Evolutionary conservation across 2,113 vertebrate genomes (phyloP), one percentile per base, ranked within the genome.

Genomic region (Leptodactylus fuscus): DNA sequence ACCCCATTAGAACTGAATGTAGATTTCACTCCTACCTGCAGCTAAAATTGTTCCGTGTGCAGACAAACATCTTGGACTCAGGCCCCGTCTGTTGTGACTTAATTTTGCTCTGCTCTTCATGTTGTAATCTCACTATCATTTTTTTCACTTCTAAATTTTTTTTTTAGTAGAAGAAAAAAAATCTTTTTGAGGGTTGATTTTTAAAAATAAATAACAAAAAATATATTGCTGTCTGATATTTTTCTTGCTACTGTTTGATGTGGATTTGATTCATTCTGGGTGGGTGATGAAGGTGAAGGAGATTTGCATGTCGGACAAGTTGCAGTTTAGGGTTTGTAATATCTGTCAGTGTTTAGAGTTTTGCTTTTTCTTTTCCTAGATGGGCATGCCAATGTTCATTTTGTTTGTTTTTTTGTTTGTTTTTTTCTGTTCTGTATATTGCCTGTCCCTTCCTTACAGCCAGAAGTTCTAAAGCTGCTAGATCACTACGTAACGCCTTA

Each of bases 371-470:
- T 96, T 94, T 96, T 91, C 91, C 94, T 98, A 97, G 97, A 98
- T 97, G 97, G 98, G 97, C 97, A 97, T 98, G 97, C 96, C 96
- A 97, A 97, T 98, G 97, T 97, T 99, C 97, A 99, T 95, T 94
- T 95, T 94, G 98, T 99, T 70, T 80, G 65, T 65, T 75, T 41
- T 83, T 94, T 67, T 48, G 73, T 84, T 77, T 51, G 6, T 71
- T 69, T 51, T 74, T 79, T 67, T 85, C 49, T 78, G 62, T 81
- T 99, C 96, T 98, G 97, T 99, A 98, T 98, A 99, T 99, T 94
- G 96, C 97, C 97, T 97, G 97, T 99, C 97, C 97, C 97, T 99
- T 99, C 98, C 97, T 99, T 99, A 99, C 98, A 99, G 98, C 98
- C 96, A 96, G 97, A 98, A 99, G 96, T 97, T 96, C 97, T 97